A percentile compares a stretch with the other conserved stretches of the same genome.
phyloP scores from a whole-genome alignment of 2,888 invertebrate genomes.

The Volucella inflata region DNA sequence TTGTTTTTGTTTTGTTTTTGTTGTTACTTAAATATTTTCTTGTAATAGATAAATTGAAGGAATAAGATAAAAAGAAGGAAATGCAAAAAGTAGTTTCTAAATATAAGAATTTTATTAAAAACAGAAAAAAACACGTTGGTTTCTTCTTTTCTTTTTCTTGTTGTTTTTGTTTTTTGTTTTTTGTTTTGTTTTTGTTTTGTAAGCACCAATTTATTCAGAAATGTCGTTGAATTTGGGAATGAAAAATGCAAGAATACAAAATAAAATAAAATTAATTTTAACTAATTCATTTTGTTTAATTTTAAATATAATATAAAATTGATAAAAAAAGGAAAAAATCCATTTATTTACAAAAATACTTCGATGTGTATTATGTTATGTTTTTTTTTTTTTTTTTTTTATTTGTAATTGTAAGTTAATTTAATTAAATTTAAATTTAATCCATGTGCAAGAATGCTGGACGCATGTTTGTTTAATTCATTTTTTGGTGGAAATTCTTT shows the following conservation, averaged over 20 bases:
- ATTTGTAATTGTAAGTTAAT: conserved; percentile 52
- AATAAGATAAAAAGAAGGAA: conserved; percentile 10
- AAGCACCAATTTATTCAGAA: conserved; percentile 75
- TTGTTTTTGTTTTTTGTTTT: conserved; percentile 25
- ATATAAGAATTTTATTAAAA: conserved; percentile 6
- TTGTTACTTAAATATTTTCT: conserved; percentile 26
- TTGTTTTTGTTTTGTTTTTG: conserved; percentile 18
- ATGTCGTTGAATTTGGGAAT: conserved; percentile 66
- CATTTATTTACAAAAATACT: conserved; percentile 73
- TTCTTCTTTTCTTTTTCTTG: conserved; percentile 27
- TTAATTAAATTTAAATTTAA: conserved; percentile 38
- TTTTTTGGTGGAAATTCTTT: conserved; percentile 39
- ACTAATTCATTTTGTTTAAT: conserved; percentile 4
- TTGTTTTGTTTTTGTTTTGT: conserved; percentile 37
- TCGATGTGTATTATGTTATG: conserved; percentile 67
- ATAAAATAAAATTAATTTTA: conserved; percentile 13
- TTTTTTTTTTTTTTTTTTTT: conserved; percentile 24
- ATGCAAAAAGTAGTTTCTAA: conserved; percentile 32
- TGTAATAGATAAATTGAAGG: conserved; percentile 41
- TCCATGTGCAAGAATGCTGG: conserved; percentile 54
- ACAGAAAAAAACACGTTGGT: background rate
- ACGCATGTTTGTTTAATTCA: conserved; percentile 30
- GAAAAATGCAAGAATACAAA: conserved; percentile 67
- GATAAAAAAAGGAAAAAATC: conserved; percentile 20
- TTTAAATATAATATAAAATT: conserved; percentile 28